Conservation (phyloP, 2,888 invertebrate genomes). For the Harpalus rubripes region DNA sequence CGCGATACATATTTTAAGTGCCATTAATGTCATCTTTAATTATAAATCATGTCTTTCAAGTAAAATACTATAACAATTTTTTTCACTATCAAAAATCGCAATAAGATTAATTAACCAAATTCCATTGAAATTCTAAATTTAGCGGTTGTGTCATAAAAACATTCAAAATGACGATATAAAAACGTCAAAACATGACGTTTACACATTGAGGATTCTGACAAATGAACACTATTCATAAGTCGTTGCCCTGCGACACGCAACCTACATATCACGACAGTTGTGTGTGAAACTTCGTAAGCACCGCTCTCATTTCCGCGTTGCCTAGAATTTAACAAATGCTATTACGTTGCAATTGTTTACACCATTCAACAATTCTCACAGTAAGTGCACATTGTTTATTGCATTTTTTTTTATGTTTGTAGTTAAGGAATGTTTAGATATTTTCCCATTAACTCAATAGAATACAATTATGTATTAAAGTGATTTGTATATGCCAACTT, state of each 20-base stretch:
- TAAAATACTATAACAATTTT: background rate
- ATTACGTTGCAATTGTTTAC: slow-evolving; percentile 10
- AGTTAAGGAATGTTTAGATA: background rate
- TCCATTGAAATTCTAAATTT: slow-evolving; percentile 16
- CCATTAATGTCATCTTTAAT: no score
- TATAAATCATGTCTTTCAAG: no score
- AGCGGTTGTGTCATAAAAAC: slow-evolving; percentile 16
- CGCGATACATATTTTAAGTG: no score
- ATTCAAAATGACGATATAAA: slow-evolving; percentile 17
- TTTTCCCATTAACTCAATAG: background rate
- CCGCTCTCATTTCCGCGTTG: slow-evolving; percentile 9
- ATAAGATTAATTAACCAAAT: slow-evolving; percentile 31
- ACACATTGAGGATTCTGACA: background rate
- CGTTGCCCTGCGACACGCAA: slow-evolving; percentile 14
- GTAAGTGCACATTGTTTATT: slow-evolving; percentile 19
- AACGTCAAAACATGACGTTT: slow-evolving; percentile 15
- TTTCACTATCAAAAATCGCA: slow-evolving; percentile 7
- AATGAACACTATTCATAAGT: slow-evolving; percentile 3
- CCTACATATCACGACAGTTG: slow-evolving; percentile 15
- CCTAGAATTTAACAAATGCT: slow-evolving; percentile 3
- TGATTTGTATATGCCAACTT: background rate
- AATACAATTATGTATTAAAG: slow-evolving; percentile 10
- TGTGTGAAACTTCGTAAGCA: background rate
- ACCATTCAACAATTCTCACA: slow-evolving; percentile 9
- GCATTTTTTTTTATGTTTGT: background rate